Evolutionary conservation across 2,888 invertebrate genomes (phyloP).

Genomic region (Ennomos erosarius): DNA sequence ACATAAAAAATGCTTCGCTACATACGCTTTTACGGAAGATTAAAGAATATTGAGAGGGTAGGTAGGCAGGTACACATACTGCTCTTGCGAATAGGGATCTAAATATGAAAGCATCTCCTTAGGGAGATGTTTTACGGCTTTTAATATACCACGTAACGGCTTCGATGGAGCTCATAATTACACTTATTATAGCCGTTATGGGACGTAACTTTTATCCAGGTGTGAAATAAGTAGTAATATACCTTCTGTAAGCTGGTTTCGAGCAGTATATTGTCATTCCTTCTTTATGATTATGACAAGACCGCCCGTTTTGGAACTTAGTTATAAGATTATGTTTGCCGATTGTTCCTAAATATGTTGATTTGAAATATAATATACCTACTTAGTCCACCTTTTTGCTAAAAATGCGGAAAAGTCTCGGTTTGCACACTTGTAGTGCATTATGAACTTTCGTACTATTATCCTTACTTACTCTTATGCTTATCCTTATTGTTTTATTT

Average conservation of each 20-base stretch:
- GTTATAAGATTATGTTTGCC: no score
- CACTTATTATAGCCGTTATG: conserved; percentile 32
- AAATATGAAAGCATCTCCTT: conserved; percentile 24
- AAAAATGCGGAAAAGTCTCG: no score
- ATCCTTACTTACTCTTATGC: no score
- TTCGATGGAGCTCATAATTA: conserved; percentile 33
- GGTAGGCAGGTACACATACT: neutral
- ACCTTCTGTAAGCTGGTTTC: neutral
- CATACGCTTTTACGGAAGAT: conserved; percentile 12
- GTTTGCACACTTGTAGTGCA: no score
- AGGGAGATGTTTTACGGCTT: conserved; percentile 36
- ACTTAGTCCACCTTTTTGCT: no score
- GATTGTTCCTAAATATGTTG: no score
- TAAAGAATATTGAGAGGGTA: conserved; percentile 12
- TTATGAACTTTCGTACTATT: no score
- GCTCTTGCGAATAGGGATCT: conserved; percentile 15
- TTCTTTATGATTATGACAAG: neutral
- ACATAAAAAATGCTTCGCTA: conserved; percentile 7
- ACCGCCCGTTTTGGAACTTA: no score
- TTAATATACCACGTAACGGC: conserved; percentile 38
- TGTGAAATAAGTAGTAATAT: conserved; percentile 4
- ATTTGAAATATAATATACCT: no score
- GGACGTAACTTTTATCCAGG: conserved; percentile 22
- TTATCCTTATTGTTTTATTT: no score
- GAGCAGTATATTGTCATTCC: neutral